Percentiles rank a stretch among this genome's conserved stretches.
phyloP scores from a whole-genome alignment of 2,888 invertebrate species.

The Pheosia tremula region DNA sequence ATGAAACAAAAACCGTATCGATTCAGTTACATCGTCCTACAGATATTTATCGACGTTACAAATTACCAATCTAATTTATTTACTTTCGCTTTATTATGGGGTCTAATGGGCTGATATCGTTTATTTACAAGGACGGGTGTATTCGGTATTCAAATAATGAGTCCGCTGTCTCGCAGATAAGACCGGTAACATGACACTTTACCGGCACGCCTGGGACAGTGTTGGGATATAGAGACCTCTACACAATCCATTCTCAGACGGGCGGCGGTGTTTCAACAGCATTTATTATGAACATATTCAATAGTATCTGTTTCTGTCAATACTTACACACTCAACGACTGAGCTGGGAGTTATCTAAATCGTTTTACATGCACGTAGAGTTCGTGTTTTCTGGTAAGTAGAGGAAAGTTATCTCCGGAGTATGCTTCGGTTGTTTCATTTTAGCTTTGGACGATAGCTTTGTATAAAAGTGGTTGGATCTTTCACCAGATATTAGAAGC shows the following conservation, averaged over 20 bases:
- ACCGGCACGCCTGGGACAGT: constrained; percentile 49
- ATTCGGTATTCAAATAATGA: constrained; percentile 64
- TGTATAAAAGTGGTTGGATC: constrained; percentile 14
- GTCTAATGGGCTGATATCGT: constrained; percentile 48
- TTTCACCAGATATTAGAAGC: constrained; percentile 2
- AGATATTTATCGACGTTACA: constrained; percentile 41
- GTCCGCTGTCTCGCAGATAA: constrained; percentile 62
- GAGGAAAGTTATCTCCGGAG: constrained; percentile 29
- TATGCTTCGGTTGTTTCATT: constrained; percentile 30
- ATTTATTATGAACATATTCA: constrained; percentile 51
- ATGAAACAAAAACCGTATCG: constrained; percentile 30
- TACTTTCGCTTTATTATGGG: constrained; percentile 48
- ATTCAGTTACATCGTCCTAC: constrained; percentile 27
- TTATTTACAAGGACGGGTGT: constrained; percentile 45
- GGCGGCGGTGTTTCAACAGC: constrained; percentile 28
- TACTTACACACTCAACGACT: constrained; percentile 48
- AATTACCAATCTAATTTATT: constrained; percentile 47
- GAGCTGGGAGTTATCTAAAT: constrained; percentile 49
- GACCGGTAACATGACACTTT: constrained; percentile 62
- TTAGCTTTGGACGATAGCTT: constrained; percentile 18
- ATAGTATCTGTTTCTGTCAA: constrained; percentile 51
- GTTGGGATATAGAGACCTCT: constrained; percentile 25
- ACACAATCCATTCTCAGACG: constrained; percentile 33
- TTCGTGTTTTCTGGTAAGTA: constrained; percentile 29
- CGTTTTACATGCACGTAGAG: constrained; percentile 44